A percentile compares a stretch with the other conserved stretches of the same genome.
Conservation (phyloP, 2,797 vertebrate species). For the Anguilla marmorata region DNA sequence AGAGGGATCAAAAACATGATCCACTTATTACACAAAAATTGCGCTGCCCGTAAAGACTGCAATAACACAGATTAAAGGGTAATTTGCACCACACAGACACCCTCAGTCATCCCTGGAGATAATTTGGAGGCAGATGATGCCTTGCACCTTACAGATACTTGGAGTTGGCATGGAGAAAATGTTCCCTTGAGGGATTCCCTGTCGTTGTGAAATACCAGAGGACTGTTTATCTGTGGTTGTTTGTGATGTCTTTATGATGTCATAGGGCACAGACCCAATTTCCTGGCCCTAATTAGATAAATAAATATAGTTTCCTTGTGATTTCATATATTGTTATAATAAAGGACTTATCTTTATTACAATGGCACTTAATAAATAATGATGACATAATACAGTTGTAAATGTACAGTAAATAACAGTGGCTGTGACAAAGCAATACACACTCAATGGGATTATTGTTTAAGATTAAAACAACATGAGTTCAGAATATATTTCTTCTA, state of each 20-base stretch:
- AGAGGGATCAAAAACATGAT: conserved; percentile 30
- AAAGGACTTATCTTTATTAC: background rate
- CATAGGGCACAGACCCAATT: background rate
- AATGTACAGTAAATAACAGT: too few relatives aligned
- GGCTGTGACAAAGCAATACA: too few relatives aligned
- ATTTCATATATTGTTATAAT: too few relatives aligned
- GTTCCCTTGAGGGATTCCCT: background rate
- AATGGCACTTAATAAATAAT: background rate
- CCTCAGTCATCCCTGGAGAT: background rate
- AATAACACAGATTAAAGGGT: conserved; percentile 28
- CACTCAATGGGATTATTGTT: too few relatives aligned
- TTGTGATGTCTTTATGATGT: background rate
- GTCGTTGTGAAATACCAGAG: background rate
- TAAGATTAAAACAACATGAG: too few relatives aligned
- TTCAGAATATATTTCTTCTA: too few relatives aligned
- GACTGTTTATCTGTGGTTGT: background rate
- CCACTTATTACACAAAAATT: conserved; percentile 27
- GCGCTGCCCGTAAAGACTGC: conserved; percentile 17
- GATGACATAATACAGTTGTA: too few relatives aligned
- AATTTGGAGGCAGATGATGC: background rate
- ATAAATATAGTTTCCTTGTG: too few relatives aligned
- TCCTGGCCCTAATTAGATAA: background rate
- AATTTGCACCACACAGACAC: conserved; percentile 17
- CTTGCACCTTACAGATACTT: background rate
- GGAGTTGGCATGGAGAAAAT: background rate